Evolutionary conservation across 2,888 invertebrate genomes (phyloP).

Genomic region (Kuschelorhynchus macadamiae): DNA sequence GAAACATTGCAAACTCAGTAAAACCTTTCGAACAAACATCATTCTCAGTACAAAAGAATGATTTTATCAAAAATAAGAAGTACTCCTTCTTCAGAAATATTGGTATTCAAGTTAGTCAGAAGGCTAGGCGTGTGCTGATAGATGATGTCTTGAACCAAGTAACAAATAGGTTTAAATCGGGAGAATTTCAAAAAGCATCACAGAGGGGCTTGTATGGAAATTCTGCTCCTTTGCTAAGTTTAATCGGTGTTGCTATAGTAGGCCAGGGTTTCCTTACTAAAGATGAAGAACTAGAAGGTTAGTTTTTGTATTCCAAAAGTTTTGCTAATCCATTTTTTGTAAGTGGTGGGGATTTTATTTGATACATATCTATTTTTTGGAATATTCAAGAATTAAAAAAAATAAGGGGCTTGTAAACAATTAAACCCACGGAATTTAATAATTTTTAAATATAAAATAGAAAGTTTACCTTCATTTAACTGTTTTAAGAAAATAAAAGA

Average conservation of each 20-base stretch:
- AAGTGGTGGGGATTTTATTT: too few relatives aligned
- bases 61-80: conserved; percentile 52
- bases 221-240: conserved; percentile 81
- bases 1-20: conserved; percentile 66
- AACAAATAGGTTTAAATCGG: conserved; percentile 76
- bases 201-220: conserved; percentile 78
- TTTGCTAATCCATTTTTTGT: too few relatives aligned
- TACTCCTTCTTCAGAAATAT: conserved; percentile 66
- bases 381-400: too few relatives aligned
- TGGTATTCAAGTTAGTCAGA: conserved; percentile 73
- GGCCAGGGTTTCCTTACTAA: conserved; percentile 82
- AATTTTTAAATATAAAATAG: too few relatives aligned
- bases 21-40: conserved; percentile 59
- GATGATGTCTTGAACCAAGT: conserved; percentile 80
- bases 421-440: too few relatives aligned
- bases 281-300: conserved; percentile 83
- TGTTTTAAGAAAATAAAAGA: too few relatives aligned
- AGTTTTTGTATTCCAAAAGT: too few relatives aligned
- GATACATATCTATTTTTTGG: too few relatives aligned
- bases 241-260: conserved; percentile 81
- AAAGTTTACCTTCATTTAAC: too few relatives aligned
- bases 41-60: conserved; percentile 40
- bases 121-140: conserved; percentile 77
- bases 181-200: conserved; percentile 75
- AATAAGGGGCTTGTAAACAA: too few relatives aligned